Evolutionary conservation across 2,113 vertebrate species (phyloP).

Genomic region (Neolamprologus cancellatus): DNA sequence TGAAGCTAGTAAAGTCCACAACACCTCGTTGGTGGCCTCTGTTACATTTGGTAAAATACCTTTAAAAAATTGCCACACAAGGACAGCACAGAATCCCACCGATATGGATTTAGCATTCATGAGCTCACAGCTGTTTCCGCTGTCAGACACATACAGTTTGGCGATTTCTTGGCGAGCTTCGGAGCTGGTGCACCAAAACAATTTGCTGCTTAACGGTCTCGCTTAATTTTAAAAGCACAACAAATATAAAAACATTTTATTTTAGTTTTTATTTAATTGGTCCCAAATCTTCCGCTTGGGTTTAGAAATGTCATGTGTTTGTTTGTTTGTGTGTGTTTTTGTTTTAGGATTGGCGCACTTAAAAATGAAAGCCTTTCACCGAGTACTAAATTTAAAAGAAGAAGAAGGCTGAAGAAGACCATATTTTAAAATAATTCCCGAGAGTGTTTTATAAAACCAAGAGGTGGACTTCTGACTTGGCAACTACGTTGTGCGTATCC

Average conservation of each 20-base stretch:
- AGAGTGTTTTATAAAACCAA: not conserved
- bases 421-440: not conserved
- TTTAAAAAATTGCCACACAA: not conserved
- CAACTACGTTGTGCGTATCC: not conserved
- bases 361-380: not conserved
- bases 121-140: not conserved
- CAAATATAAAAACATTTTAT: not conserved
- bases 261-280: not conserved
- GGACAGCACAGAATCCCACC: not conserved
- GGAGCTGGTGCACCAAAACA: not conserved
- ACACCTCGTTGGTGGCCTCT: not conserved
- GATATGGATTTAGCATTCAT: not conserved
- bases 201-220: not conserved
- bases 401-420: not conserved
- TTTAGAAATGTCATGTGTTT: not conserved
- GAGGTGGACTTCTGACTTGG: constrained; percentile 11
- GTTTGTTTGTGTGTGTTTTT: not conserved
- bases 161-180: not conserved
- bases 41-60: not conserved
- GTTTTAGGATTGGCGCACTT: not conserved
- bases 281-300: not conserved
- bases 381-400: not conserved
- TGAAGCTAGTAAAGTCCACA: not conserved
- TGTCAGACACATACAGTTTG: not conserved
- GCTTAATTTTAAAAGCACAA: not conserved